A percentile compares a stretch with the other conserved stretches of the same genome.
These are phyloP conservation scores for Lathamus discolor DNA, from an alignment of 2,113 vertebrate genomes.

Conservation along the genomic window DNA sequence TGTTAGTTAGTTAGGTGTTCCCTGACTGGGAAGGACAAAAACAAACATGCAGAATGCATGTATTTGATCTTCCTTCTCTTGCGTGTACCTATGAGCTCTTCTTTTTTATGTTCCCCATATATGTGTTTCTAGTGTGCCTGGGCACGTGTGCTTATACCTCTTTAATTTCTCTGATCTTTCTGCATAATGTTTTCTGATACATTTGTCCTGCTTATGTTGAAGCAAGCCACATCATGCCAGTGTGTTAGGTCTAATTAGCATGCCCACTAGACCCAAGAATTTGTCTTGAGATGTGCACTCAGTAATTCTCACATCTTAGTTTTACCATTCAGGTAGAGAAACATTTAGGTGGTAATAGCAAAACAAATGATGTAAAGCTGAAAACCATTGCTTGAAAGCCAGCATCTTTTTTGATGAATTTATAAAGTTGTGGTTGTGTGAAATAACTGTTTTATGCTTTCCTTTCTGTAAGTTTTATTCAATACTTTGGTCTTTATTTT, in stretches of 20 bases:
- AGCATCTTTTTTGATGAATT: neutral
- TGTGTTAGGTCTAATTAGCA: neutral
- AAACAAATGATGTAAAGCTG: neutral
- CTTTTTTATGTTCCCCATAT: neutral
- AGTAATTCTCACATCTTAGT: neutral
- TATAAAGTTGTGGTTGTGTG: neutral
- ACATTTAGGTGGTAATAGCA: neutral
- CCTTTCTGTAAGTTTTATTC: constrained; percentile 14
- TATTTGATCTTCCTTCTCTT: neutral
- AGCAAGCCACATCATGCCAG: neutral
- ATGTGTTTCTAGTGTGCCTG: neutral
- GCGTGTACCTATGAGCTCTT: neutral
- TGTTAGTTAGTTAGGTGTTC: no score
- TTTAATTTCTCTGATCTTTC: neutral
- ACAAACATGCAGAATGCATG: neutral
- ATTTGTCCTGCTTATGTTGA: neutral
- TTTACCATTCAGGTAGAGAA: neutral
- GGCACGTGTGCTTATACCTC: neutral
- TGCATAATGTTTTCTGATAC: neutral
- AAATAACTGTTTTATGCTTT: constrained; percentile 24
- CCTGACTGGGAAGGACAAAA: neutral
- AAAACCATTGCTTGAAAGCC: neutral
- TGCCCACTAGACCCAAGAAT: neutral
- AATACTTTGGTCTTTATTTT: constrained; percentile 39
- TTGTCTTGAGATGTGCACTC: neutral